phyloP scores from a whole-genome alignment of 1,140 invertebrate genomes.

The Eulimnadia texana region DNA sequence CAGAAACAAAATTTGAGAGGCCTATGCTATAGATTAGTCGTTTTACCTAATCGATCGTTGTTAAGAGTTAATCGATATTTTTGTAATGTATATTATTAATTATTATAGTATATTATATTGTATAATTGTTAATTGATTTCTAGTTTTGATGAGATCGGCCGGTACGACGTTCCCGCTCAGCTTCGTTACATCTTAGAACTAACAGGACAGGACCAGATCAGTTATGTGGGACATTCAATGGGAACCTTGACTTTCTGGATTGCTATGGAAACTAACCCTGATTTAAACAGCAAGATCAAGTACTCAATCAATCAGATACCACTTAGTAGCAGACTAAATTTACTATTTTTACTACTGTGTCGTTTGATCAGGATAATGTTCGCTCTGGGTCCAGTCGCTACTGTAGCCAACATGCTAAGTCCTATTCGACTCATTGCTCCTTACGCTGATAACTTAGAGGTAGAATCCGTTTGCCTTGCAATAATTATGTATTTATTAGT shows the following conservation, averaged over 20 bases:
- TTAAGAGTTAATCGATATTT: too few species aligned
- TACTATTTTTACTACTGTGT: too few species aligned
- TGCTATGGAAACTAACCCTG: slow-evolving; percentile 41
- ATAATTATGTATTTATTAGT: too few species aligned
- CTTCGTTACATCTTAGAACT: slow-evolving; percentile 50
- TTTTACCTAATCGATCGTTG: too few species aligned
- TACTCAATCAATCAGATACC: too few species aligned
- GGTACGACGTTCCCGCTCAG: slow-evolving; percentile 56
- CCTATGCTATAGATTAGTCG: too few species aligned
- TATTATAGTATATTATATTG: too few species aligned
- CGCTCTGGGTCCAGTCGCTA: slow-evolving; percentile 49
- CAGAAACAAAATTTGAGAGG: too few species aligned
- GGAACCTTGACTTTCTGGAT: slow-evolving; percentile 52
- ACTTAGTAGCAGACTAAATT: too few species aligned
- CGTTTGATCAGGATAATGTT: slow-evolving; percentile 45
- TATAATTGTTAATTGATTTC: not conserved
- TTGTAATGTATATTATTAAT: too few species aligned
- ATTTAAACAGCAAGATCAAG: slow-evolving; percentile 43
- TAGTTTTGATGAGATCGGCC: slow-evolving; percentile 28
- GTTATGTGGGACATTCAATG: slow-evolving; percentile 53
- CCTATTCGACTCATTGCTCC: slow-evolving; percentile 28
- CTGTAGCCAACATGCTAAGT: slow-evolving; percentile 37
- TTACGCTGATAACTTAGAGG: slow-evolving; percentile 23
- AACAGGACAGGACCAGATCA: slow-evolving; percentile 41
- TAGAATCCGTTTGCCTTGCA: not conserved